phyloP scores from a whole-genome alignment of 2,113 vertebrate genomes.

The Atlantisia rogersi region DNA sequence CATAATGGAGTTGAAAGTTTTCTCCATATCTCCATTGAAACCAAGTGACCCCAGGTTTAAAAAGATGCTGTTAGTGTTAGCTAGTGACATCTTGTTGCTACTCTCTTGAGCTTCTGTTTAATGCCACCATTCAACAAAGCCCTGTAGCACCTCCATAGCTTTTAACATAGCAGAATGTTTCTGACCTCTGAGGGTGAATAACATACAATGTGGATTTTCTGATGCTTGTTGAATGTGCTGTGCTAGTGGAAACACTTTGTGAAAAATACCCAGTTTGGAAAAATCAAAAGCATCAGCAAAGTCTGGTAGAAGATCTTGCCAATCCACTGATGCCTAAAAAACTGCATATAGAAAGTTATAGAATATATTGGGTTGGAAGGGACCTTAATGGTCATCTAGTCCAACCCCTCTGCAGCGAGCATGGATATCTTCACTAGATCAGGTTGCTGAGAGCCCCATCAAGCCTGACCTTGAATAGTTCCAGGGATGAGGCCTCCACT shows the following conservation, averaged over 20 bases:
- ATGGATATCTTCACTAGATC: too few relatives aligned
- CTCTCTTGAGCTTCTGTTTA: background rate
- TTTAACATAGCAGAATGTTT: background rate
- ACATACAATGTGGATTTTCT: fast-evolving
- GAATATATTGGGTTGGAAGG: too few relatives aligned
- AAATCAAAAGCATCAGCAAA: background rate
- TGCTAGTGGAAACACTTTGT: background rate
- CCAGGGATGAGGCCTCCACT: too few relatives aligned
- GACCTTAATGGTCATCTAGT: too few relatives aligned
- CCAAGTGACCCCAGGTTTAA: background rate
- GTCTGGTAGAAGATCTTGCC: background rate
- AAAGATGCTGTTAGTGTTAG: background rate
- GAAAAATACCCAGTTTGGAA: background rate
- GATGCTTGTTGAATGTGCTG: background rate
- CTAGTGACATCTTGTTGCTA: background rate
- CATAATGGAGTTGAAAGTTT: background rate
- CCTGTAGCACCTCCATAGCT: background rate
- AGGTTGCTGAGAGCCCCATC: too few relatives aligned
- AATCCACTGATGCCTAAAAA: background rate
- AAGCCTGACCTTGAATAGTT: too few relatives aligned
- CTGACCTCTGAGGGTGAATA: background rate
- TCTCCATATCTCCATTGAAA: background rate
- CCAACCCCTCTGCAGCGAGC: too few relatives aligned
- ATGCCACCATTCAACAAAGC: background rate
- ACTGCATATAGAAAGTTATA: too few relatives aligned